Percentiles rank a stretch among this genome's conserved stretches.
Evolutionary conservation across 2,113 vertebrate genomes (phyloP).

Genomic region (Tylochromis polylepis): DNA sequence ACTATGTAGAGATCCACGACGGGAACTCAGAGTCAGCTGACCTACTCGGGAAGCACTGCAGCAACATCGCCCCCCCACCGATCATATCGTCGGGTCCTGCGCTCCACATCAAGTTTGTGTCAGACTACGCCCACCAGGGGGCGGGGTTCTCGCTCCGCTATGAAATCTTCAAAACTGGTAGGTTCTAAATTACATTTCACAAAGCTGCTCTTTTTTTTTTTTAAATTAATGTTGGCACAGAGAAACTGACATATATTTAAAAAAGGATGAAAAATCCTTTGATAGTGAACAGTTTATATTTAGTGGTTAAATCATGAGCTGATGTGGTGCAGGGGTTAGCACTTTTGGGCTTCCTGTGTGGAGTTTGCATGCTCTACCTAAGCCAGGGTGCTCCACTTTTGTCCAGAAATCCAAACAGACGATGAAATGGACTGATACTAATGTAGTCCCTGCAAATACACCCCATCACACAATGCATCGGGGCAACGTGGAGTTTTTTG

Average conservation of each 20-base stretch:
- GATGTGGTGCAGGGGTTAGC: neutral
- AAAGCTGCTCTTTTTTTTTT: neutral
- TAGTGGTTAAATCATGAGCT: neutral
- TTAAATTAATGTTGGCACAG: accelerated
- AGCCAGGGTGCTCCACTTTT: neutral
- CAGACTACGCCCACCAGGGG: slow-evolving; percentile 95
- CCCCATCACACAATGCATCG: neutral
- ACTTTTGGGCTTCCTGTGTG: neutral
- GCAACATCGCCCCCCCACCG: slow-evolving; percentile 93
- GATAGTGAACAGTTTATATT: neutral
- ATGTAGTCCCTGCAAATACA: neutral
- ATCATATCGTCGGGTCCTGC: slow-evolving; percentile 92
- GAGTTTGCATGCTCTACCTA: no score
- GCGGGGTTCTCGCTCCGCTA: slow-evolving; percentile 97
- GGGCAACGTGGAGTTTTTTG: neutral
- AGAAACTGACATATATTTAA: neutral
- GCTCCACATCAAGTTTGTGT: slow-evolving; percentile 94
- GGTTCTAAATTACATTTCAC: neutral
- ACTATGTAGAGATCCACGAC: slow-evolving; percentile 96
- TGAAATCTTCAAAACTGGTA: slow-evolving; percentile 97
- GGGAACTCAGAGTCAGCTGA: slow-evolving; percentile 86
- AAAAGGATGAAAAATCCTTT: neutral
- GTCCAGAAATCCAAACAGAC: accelerated
- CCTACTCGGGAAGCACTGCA: slow-evolving; percentile 93
- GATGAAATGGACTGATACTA: neutral